Base-by-base conservation (phyloP, 2,113 vertebrate genomes). In the Trogon melanurus region DNA sequence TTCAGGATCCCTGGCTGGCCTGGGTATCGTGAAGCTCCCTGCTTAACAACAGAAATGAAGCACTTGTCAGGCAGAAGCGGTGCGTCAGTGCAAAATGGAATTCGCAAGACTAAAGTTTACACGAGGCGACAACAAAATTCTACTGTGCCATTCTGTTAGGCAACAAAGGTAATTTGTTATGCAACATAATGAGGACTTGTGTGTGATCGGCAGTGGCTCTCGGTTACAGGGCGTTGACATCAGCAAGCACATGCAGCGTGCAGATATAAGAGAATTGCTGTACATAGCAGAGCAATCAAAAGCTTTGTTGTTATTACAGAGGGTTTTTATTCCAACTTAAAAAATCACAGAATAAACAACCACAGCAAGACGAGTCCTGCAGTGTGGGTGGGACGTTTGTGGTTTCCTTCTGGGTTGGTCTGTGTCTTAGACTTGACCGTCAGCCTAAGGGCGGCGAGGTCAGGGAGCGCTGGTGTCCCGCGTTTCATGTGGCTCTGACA, bases 141-240 rank as follows among this genome's bases (percentile, higher is more conserved):
- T 64, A 95, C 94, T 91, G 95, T 96, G 88, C 93, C 69, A 10
- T 94, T 96, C 93, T 95, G 85, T 69, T 73, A 18, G 88, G 73
- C 93, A 96, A 96, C 96, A 96, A 96, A 95, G 93, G 93, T 97
- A 93, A 96, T 93, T 96, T 97, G 95, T 96, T 96, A 62, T 94
- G 88, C 91, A 94, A 94, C 92, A 95, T 96, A 94, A 95, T 93
- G 83, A 94, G 83, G 92, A 82, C 70, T 96, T 96, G 92, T 96
- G 91, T 89, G 83, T 58, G 93, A 50, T 19, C 45, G 92, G 47
- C 4, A 9, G 85, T 51, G 66, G 70, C 84, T 87, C 92, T 93
- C 11, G 12, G 56, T 86, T 94, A 22, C 70, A 85, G 83, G 53
- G 78, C n/a, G 26, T 57, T 95, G 95, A 57, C 92, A 97, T 94